These are phyloP conservation scores for Ophion costatus DNA, from an alignment of 2,888 invertebrate genomes.

Conservation along the genomic window DNA sequence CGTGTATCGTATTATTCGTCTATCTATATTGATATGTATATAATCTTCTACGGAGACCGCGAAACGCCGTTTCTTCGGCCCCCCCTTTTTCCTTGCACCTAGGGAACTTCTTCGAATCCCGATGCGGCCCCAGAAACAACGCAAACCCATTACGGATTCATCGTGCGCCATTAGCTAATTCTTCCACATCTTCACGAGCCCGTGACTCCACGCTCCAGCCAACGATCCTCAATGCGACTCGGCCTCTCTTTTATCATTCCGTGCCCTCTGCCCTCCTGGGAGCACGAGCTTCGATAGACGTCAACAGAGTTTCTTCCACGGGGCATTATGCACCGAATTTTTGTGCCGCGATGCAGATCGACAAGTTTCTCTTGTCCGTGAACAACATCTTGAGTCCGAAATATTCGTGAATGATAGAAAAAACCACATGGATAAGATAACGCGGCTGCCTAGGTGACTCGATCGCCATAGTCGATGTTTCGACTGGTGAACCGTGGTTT, in stretches of 20 bases:
- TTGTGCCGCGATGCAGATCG: background rate
- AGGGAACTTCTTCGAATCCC: slow-evolving; percentile 77
- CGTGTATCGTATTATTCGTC: slow-evolving; percentile 11
- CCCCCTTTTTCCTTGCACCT: slow-evolving; percentile 54
- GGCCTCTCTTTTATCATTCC: slow-evolving; percentile 32
- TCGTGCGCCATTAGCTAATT: slow-evolving; percentile 83
- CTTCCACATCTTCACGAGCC: slow-evolving; percentile 75
- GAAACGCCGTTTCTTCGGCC: slow-evolving; percentile 53
- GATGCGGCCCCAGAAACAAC: slow-evolving; percentile 79
- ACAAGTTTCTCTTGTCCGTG: background rate
- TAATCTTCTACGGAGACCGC: slow-evolving; percentile 42
- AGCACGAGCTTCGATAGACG: slow-evolving; percentile 40
- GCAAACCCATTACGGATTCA: slow-evolving; percentile 83
- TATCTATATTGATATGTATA: background rate
- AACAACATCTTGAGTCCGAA: background rate
- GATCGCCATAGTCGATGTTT: background rate
- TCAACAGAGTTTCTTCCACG: slow-evolving; percentile 31
- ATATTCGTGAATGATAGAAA: too few relatives aligned
- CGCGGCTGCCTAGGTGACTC: too few relatives aligned
- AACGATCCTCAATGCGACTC: slow-evolving; percentile 29
- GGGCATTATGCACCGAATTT: background rate
- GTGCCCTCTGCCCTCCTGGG: slow-evolving; percentile 37
- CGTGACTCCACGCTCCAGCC: slow-evolving; percentile 60
- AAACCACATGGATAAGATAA: too few relatives aligned
- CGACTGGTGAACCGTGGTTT: background rate